Conservation (phyloP, 2,888 invertebrate species). For the Rhopalosiphum nymphaeae region DNA sequence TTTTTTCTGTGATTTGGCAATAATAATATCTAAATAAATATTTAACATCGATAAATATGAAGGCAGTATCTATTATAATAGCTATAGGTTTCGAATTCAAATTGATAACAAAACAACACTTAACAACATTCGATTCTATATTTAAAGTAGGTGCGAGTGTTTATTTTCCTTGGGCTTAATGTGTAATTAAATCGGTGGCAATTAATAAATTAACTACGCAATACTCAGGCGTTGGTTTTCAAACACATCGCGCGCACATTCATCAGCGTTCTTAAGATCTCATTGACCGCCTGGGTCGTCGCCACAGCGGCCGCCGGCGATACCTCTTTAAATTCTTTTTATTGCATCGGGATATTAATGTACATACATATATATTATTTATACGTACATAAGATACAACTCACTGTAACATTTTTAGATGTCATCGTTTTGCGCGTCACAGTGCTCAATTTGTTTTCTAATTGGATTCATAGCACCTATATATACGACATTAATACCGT, state of each 20-base stretch:
- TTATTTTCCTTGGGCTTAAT: neutral
- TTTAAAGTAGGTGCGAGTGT: neutral
- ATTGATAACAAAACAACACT: neutral
- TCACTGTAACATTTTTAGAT: neutral
- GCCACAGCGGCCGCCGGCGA: constrained; percentile 21
- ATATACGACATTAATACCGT: neutral
- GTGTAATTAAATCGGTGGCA: neutral
- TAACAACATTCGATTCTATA: neutral
- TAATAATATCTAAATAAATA: neutral
- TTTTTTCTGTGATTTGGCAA: neutral
- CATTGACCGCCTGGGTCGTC: constrained; percentile 34
- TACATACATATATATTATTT: neutral
- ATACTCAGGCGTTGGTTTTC: neutral
- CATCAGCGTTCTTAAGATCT: constrained; percentile 1
- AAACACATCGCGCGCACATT: neutral
- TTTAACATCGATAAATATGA: neutral
- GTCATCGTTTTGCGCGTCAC: constrained; percentile 12
- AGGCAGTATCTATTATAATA: neutral
- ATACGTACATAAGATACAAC: neutral
- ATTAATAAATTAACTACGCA: neutral
- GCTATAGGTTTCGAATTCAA: neutral
- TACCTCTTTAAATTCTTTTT: constrained; percentile 25
- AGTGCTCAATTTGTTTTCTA: neutral
- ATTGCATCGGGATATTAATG: neutral
- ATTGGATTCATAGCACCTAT: neutral